phyloP scores from a whole-genome alignment of 2,888 invertebrate genomes.

The Thalpophila matura region DNA sequence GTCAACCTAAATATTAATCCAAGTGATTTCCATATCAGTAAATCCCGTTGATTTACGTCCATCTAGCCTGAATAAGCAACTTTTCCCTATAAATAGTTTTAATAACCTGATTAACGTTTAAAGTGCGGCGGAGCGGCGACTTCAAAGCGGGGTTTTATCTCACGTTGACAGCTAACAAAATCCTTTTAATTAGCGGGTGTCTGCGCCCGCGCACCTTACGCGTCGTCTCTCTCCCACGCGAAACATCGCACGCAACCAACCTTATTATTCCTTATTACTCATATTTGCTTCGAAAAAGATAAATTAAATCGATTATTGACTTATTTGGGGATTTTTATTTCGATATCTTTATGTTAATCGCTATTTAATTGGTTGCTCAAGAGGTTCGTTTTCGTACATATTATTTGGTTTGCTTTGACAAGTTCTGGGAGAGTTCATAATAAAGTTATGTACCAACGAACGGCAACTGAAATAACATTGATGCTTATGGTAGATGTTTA shows the following conservation, averaged over 20 bases:
- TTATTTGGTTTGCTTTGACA: constrained; percentile 34
- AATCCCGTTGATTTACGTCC: constrained; percentile 51
- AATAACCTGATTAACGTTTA: constrained; percentile 63
- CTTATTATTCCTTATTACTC: constrained; percentile 72
- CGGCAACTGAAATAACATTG: constrained; percentile 48
- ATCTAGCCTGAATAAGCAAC: constrained; percentile 53
- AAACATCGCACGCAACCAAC: constrained; percentile 58
- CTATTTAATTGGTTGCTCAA: constrained; percentile 39
- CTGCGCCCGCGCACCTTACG: constrained; percentile 65
- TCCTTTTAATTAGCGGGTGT: constrained; percentile 88
- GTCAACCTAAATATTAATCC: constrained; percentile 43
- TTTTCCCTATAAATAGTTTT: constrained; percentile 64
- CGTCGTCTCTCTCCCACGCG: constrained; percentile 75
- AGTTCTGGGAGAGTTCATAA: constrained; percentile 42
- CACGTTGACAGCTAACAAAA: constrained; percentile 89
- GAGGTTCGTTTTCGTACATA: constrained; percentile 11
- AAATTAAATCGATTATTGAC: constrained; percentile 55
- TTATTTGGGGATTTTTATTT: constrained; percentile 47
- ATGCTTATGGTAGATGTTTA: constrained; percentile 52
- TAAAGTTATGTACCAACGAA: constrained; percentile 25
- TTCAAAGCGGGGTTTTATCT: constrained; percentile 85
- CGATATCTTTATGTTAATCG: constrained; percentile 42
- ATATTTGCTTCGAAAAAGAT: constrained; percentile 64
- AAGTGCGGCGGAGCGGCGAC: constrained; percentile 73
- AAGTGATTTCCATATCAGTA: constrained; percentile 54